Evolutionary conservation across 2,888 invertebrate genomes (phyloP).

Genomic region (Phortica magna): DNA sequence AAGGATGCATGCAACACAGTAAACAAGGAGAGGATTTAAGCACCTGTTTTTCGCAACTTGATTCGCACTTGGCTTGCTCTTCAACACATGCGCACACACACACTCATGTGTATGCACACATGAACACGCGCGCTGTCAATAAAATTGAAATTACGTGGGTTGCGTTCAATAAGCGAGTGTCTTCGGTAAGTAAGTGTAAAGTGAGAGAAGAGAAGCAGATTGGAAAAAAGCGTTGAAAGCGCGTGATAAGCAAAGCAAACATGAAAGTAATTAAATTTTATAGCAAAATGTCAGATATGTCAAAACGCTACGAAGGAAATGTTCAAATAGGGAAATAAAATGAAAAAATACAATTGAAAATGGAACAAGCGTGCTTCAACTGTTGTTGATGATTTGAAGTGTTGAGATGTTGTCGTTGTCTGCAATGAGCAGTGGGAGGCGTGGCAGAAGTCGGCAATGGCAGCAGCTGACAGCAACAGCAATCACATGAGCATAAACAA

Average conservation of each 20-base stretch:
- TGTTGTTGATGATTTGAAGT: too few relatives aligned
- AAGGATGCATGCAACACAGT: background rate
- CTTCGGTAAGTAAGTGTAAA: background rate
- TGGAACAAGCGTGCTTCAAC: background rate
- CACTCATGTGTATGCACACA: too few relatives aligned
- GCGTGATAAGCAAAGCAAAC: constrained; percentile 38
- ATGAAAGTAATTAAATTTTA: constrained; percentile 53
- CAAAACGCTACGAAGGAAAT: constrained; percentile 11
- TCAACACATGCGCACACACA: too few relatives aligned
- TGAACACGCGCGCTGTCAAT: background rate
- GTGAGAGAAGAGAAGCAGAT: too few relatives aligned
- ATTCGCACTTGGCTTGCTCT: too few relatives aligned
- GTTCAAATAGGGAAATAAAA: background rate
- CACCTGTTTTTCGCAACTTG: too few relatives aligned
- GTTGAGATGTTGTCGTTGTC: too few relatives aligned
- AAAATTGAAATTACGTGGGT: background rate
- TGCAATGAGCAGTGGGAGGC: background rate
- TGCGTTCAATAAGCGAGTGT: background rate
- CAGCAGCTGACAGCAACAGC: constrained; percentile 28
- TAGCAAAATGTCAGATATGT: constrained; percentile 46
- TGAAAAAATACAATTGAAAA: background rate
- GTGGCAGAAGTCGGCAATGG: background rate
- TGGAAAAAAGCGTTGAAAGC: background rate
- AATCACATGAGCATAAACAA: constrained; percentile 43
- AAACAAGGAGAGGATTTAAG: background rate